Conservation (phyloP, 1,140 invertebrate genomes). For the Hycleus phaleratus region DNA sequence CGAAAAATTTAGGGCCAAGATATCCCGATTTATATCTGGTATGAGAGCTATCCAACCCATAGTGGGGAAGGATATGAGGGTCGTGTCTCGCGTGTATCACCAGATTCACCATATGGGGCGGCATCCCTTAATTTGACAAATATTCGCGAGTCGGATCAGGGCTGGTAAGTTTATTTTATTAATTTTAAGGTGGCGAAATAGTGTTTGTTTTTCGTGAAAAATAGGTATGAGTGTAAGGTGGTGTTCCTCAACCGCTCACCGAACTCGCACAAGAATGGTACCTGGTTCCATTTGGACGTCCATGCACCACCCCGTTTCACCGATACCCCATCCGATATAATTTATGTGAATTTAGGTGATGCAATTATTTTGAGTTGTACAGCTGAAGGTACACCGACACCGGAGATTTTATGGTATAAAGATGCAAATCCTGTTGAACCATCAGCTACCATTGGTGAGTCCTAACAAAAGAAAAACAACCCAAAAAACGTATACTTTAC, state of each 20-base stretch:
- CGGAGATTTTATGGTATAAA: conserved; percentile 88
- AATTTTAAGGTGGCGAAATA: background rate
- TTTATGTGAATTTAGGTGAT: conserved; percentile 93
- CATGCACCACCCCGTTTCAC: conserved; percentile 90
- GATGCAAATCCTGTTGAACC: conserved; percentile 83
- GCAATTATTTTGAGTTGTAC: conserved; percentile 92
- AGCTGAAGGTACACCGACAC: conserved; percentile 84
- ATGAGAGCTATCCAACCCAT: conserved; percentile 92
- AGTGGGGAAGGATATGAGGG: conserved; percentile 87
- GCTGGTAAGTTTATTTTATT: conserved; percentile 53
- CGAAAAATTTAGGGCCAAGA: conserved; percentile 65
- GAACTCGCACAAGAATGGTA: conserved; percentile 82
- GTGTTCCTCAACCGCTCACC: conserved; percentile 90
- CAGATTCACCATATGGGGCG: conserved; percentile 77
- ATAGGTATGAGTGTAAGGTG: conserved; percentile 85
- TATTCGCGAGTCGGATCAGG: conserved; percentile 86
- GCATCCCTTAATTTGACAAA: conserved; percentile 91
- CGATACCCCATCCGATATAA: conserved; percentile 85
- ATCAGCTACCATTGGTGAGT: conserved; percentile 59
- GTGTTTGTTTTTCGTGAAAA: background rate
- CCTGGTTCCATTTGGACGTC: conserved; percentile 94
- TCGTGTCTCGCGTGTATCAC: conserved; percentile 76
- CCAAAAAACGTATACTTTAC: background rate
- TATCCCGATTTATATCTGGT: conserved; percentile 95
- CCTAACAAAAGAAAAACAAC: background rate